Percentiles rank a stretch among this genome's conserved stretches.
phyloP scores from a whole-genome alignment of 2,113 vertebrate genomes.

The Melanerpes formicivorus region DNA sequence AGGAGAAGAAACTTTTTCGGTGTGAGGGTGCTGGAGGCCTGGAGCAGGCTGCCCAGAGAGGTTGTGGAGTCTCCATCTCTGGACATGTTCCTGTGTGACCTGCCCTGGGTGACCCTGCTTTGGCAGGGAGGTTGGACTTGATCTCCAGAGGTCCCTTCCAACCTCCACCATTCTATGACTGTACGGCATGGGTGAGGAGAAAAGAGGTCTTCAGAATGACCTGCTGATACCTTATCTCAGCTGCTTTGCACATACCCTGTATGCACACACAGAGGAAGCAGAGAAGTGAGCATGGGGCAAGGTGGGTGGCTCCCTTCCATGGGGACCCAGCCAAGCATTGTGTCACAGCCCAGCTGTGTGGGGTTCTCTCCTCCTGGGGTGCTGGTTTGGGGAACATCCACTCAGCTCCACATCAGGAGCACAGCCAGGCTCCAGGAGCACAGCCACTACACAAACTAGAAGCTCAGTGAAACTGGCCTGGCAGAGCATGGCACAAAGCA shows the following conservation, averaged over 20 bases:
- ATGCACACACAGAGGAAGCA: accelerated
- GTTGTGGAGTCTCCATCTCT: too few species aligned
- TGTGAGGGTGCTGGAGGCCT: too few species aligned
- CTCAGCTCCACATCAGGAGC: background rate
- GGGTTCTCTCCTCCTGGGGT: background rate
- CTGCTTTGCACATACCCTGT: background rate
- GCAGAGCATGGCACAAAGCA: background rate
- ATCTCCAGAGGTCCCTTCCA: too few species aligned
- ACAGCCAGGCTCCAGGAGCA: background rate
- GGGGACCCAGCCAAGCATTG: accelerated
- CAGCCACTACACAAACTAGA: background rate
- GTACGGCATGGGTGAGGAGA: background rate
- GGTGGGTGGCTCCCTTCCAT: accelerated
- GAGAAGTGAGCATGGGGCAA: background rate
- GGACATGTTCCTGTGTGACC: too few species aligned
- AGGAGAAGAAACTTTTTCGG: too few species aligned
- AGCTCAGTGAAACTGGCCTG: background rate
- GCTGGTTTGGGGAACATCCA: background rate
- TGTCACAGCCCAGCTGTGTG: accelerated
- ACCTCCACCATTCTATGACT: too few species aligned
- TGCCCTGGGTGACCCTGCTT: too few species aligned
- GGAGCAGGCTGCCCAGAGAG: too few species aligned
- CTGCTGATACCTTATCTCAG: background rate
- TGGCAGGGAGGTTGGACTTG: too few species aligned
- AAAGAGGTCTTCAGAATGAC: background rate